Base-by-base conservation (phyloP, 2,888 invertebrate species). In the Lithophane leautieri region DNA sequence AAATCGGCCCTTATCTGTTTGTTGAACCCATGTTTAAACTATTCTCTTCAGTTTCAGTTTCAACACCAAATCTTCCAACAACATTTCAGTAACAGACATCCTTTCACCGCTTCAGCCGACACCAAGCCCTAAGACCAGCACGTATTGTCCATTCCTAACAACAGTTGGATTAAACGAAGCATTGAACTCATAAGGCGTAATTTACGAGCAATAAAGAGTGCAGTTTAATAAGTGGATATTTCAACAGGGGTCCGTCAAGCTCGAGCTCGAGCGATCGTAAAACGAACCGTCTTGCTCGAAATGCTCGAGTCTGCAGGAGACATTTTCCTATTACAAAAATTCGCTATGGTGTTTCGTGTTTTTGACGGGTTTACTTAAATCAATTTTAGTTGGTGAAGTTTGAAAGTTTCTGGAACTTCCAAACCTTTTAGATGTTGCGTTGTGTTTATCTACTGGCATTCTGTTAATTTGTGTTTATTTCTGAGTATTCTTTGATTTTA, bases 171-270 rank as follows among this genome's bases (percentile, higher is more conserved):
- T 91, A 92, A 91, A 89, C 88, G 92, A 93, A 93, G 93, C 94
- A 91, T 92, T 94, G 94, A 93, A 94, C 95, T 93, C 93, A 93
- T 94, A 94, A 94, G 89, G 78, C 86, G 86, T 90, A 91, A 94
- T 94, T 95, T 94, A 95, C 90, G 94, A 94, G 90, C 91, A 86
- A 92, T 93, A 93, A 94, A 93, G 90, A 93, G 89, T 91, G 92
- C 91, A 93, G 91, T 93, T 92, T 94, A 93, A 93, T 93, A 94
- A 93, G 92, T 90, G 90, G 91, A 91, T 92, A 93, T 93, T 93
- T 92, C 90, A 92, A 92, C 91, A 90, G 87, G 87, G 90, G 88
- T 88, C 89, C 88, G 88, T 86, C 89, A 81, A 85, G 74, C 88
- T 76, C 82, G 85, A 76, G 42, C 78, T 65, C 78, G 47, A 42